Base-by-base conservation (phyloP, 2,797 vertebrate genomes). In the Chanos chanos region DNA sequence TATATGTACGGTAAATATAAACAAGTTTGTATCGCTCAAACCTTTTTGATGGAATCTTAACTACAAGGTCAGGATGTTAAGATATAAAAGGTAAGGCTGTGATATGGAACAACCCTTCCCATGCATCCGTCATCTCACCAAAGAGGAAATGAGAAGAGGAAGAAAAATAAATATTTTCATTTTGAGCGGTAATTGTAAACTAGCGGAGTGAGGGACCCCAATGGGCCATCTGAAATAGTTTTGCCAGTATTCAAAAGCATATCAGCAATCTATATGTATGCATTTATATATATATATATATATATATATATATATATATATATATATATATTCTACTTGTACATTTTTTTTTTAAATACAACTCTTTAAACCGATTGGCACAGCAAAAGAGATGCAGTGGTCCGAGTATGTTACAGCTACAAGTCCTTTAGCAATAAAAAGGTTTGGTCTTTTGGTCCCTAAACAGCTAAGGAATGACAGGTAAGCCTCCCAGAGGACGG, bases 401-500 rank as follows among this genome's bases (percentile, higher is more conserved):
- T 89, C 92, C 91, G 79, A 91, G 83, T 93, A 93, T 94, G 90
- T 90, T 94, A 94, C 94, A 94, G 93, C 94, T 97, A 96, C 85
- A 81, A 94, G 93, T 98, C 92, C 93, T 77, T 87, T 81, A 85
- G 92, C 91, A 84, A 92, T 99, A 92, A 95, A 97, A 98, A 98
- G 88, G 94, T 97, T 98, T 97, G 95, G 95, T 98, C 94, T 93
- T 98, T 98, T 99, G 95, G 96, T 98, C 95, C 96, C 95, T 96
- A 97, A 95, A 94, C 94, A 97, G 94, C 93, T 95, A 96, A 98
- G 96, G 96, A 98, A 98, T 99, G 95, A 96, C 92, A 93, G 91
- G 92, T 92, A 91, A 94, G 91, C 95, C 92, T 94, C 90, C 89
- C 87, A 86, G 88, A 89, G 86, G 89, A 92, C 87, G 80, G 87